These are phyloP conservation scores for Megatriorchis doriae DNA, from an alignment of 2,113 vertebrate species.

Conservation along the genomic window DNA sequence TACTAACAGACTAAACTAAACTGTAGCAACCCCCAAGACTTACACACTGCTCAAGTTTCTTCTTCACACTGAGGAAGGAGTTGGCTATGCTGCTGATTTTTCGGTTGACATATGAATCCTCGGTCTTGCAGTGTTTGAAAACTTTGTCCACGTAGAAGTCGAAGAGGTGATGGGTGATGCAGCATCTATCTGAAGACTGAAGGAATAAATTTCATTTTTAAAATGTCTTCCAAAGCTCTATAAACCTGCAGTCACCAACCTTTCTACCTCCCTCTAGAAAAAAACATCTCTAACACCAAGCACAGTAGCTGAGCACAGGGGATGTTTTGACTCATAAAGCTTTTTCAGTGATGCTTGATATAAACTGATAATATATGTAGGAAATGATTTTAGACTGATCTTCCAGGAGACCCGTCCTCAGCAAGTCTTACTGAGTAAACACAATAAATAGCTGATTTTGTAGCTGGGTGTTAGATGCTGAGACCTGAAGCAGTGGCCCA, in stretches of 20 bases:
- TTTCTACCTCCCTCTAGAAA: neutral
- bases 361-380: neutral
- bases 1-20: accelerated
- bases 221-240: neutral
- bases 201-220: neutral
- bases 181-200: constrained; percentile 81
- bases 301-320: neutral
- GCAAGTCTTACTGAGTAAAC: neutral
- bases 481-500: neutral
- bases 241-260: accelerated
- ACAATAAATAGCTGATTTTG: neutral
- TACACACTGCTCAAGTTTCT: constrained; percentile 65
- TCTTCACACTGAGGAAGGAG: constrained; percentile 70
- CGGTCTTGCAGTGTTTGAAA: constrained; percentile 76
- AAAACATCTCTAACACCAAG: neutral
- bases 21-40: neutral
- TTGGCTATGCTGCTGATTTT: constrained; percentile 77
- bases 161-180: constrained; percentile 80
- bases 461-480: neutral
- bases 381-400: neutral
- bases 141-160: constrained; percentile 87
- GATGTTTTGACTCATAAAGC: neutral
- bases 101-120: constrained; percentile 31
- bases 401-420: neutral
- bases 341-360: neutral